Conservation (phyloP, 2,113 vertebrate species). For the Conger conger region DNA sequence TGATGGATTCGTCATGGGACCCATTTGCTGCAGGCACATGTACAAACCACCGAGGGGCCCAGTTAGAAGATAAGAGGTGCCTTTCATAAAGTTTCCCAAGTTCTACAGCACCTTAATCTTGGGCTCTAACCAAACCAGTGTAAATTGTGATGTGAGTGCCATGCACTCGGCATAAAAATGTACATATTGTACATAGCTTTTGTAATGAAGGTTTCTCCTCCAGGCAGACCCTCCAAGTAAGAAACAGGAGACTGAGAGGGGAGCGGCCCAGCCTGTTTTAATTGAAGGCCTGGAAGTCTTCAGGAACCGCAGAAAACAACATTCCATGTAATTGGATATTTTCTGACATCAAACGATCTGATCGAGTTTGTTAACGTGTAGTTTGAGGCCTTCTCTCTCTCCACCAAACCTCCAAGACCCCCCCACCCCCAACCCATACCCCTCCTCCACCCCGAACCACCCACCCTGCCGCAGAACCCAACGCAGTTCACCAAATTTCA, state of each 20-base stretch:
- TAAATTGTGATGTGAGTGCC: constrained; percentile 17
- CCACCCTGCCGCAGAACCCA: neutral
- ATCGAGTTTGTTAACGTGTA: neutral
- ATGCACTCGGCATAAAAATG: constrained; percentile 13
- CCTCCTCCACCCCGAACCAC: neutral
- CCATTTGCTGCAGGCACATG: neutral
- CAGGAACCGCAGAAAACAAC: neutral
- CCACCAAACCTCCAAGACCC: too few relatives aligned
- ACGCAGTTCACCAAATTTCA: constrained; percentile 9
- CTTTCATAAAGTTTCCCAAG: constrained; percentile 6
- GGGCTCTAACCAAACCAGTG: neutral
- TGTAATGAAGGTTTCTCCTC: neutral
- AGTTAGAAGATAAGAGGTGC: constrained; percentile 9
- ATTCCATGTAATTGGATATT: constrained; percentile 4
- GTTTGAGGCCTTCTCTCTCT: neutral
- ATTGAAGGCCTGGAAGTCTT: neutral
- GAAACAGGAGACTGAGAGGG: neutral
- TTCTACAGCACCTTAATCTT: constrained; percentile 18
- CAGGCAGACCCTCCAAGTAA: neutral
- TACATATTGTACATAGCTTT: neutral
- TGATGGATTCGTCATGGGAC: neutral
- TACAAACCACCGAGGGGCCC: neutral
- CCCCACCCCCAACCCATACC: neutral
- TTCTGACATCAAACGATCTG: constrained; percentile 6
- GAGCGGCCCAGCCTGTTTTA: neutral